Conservation (phyloP, 2,888 invertebrate species). For the Agrochola circellaris region DNA sequence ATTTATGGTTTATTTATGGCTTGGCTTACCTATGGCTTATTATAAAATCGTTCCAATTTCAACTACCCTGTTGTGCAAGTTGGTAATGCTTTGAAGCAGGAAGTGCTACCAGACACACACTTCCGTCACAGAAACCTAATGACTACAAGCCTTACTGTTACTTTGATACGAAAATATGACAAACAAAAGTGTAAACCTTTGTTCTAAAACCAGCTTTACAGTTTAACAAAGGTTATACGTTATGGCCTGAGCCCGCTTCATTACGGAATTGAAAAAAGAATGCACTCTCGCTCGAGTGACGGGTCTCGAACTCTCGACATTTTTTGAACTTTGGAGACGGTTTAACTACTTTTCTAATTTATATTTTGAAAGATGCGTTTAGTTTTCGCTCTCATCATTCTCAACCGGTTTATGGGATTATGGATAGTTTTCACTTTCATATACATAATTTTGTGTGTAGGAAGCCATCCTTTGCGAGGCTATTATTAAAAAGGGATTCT, state of each 20-base stretch:
- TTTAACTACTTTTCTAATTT: slow-evolving; percentile 32
- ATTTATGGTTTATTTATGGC: not conserved
- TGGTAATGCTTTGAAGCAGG: slow-evolving; percentile 33
- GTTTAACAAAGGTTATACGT: slow-evolving; percentile 2
- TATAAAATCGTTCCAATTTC: slow-evolving; percentile 15
- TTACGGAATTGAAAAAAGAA: not conserved
- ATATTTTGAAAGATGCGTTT: slow-evolving; percentile 33
- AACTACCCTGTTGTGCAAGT: slow-evolving; percentile 11
- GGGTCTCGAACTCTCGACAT: slow-evolving; percentile 4
- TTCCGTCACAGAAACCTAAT: slow-evolving; percentile 48
- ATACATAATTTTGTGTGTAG: slow-evolving; percentile 1
- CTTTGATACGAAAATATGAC: slow-evolving; percentile 38
- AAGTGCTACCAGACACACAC: slow-evolving; percentile 36
- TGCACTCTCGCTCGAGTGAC: not conserved
- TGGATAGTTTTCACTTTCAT: not conserved
- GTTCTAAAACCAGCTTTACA: slow-evolving; percentile 37
- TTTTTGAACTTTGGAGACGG: slow-evolving; percentile 32
- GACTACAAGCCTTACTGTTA: slow-evolving; percentile 33
- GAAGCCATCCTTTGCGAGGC: not conserved
- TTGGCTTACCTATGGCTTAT: not conserved
- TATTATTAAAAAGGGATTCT: slow-evolving; percentile 34
- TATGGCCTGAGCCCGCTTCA: not conserved
- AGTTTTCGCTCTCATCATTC: slow-evolving; percentile 1
- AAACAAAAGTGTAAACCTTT: slow-evolving; percentile 28
- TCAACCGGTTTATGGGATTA: not conserved